These are phyloP conservation scores for Amblyopsis hoosieri DNA, from an alignment of 2,797 vertebrate species.

Conservation along the genomic window DNA sequence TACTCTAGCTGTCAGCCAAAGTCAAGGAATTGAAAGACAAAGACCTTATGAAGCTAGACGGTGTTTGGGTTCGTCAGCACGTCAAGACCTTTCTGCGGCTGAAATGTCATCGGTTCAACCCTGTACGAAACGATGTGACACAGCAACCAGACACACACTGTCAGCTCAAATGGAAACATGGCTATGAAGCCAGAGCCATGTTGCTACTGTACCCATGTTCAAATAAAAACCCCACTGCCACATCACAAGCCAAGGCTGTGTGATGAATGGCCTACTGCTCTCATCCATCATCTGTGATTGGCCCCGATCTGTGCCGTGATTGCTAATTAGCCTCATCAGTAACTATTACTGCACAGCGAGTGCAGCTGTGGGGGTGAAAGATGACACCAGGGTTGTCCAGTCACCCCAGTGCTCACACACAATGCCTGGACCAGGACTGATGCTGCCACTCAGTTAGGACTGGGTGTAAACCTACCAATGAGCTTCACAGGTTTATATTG, in stretches of 20 bases:
- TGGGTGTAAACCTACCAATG: constrained; percentile 1
- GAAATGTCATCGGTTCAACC: too few species aligned
- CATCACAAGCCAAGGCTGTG: constrained; percentile 46
- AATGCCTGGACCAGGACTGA: constrained; percentile 54
- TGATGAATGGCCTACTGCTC: constrained; percentile 59
- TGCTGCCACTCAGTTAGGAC: constrained; percentile 27
- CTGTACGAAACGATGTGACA: too few species aligned
- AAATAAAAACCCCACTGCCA: constrained; percentile 37
- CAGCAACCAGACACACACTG: too few species aligned
- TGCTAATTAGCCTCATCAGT: constrained; percentile 76
- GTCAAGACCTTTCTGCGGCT: too few species aligned
- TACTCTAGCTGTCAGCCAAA: too few species aligned
- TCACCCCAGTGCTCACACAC: constrained; percentile 50
- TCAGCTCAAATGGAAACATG: too few species aligned
- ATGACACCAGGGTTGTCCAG: constrained; percentile 58
- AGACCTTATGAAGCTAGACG: too few species aligned
- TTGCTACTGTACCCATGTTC: constrained; percentile 50
- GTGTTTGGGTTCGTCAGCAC: too few species aligned
- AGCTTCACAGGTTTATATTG: background rate
- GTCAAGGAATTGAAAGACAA: too few species aligned
- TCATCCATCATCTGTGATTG: constrained; percentile 74
- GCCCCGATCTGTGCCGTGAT: constrained; percentile 67
- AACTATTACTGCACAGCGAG: constrained; percentile 64
- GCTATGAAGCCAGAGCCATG: constrained; percentile 28
- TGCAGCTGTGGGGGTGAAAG: constrained; percentile 65